Conservation (phyloP, 2,888 invertebrate species). For the Cryptus viduatorius region DNA sequence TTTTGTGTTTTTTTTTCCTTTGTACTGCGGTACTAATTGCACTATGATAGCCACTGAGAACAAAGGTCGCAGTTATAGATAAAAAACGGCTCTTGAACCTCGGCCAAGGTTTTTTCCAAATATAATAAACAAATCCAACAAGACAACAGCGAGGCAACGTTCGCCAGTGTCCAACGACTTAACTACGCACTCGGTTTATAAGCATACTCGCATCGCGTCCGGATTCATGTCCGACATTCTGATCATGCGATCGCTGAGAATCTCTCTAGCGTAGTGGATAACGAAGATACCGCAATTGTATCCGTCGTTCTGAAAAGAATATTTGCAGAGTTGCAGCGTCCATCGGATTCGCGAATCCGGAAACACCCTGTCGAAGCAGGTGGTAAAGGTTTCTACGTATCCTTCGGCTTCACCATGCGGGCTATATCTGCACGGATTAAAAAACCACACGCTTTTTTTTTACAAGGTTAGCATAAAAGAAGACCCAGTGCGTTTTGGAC, state of each 20-base stretch:
- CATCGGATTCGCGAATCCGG: constrained; percentile 21
- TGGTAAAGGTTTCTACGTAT: not conserved
- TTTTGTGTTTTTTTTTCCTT: too few relatives aligned
- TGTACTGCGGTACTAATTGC: too few relatives aligned
- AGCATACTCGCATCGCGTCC: constrained; percentile 14
- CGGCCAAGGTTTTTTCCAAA: constrained; percentile 2
- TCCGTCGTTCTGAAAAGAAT: constrained; percentile 45
- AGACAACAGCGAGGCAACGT: constrained; percentile 43
- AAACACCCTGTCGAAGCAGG: constrained; percentile 28
- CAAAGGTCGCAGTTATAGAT: too few relatives aligned
- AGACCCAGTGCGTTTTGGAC: not conserved
- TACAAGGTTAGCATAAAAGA: not conserved
- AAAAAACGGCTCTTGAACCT: constrained; percentile 1
- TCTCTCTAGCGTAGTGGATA: constrained; percentile 41
- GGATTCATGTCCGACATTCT: constrained; percentile 24
- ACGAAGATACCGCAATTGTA: constrained; percentile 59
- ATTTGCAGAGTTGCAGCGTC: not conserved
- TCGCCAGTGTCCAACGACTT: constrained; percentile 26
- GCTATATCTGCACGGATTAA: not conserved
- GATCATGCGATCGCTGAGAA: constrained; percentile 11
- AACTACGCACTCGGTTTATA: constrained; percentile 18
- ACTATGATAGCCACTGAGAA: too few relatives aligned
- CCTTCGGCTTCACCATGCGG: not conserved
- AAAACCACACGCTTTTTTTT: constrained; percentile 1
- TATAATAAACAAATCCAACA: constrained; percentile 15